Evolutionary conservation across 2,888 invertebrate genomes (phyloP), one percentile per base, ranked within the genome.

Genomic region (Xylota segnis): DNA sequence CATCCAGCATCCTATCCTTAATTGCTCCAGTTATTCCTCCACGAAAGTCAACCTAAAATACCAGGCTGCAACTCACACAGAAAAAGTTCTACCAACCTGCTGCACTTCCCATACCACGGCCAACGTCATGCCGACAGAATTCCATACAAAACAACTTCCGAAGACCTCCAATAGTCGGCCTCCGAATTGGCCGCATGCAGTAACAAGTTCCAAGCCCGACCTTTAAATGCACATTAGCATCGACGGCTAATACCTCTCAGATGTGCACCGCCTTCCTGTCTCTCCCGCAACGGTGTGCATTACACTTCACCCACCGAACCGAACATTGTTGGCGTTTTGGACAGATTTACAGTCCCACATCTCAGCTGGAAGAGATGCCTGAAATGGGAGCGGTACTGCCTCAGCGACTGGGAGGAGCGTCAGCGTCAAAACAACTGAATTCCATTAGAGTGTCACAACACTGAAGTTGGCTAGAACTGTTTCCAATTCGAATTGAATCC

Each of bases 91-190:
- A n/a, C n/a, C 40, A n/a, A n/a, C 10, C 45, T 18, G 5, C 0
- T 45, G 16, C 23, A 50, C 18, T 50, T 18, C 50, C 23, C 18
- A 23, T 47, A 9, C 2, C 56, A 32, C 34, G 32, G 9, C 16
- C 32, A 14, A 56, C 56, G 32, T 56, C 56, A 56, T 16, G 14
- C 59, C 6, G 14, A 9, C 16, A 37, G 1, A 23, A 34, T 43
- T n/a, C n/a, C 18, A 75, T 34, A 56, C 40, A 61, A 45, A 59
- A 54, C 56, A 63, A 76, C 82, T 83, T 76, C 82, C 82, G 82
- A 83, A 83, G 76, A 83, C 82, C 82, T 83, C 82, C n/a, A 83
- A 71, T 61, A 61, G 29, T 9, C 58, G 82, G 37, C 82, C 82
- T 71, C 82, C 71, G 56, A 37, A 45, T 70, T 40, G 54, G 70